These are phyloP conservation scores for Dasyurus viverrinus DNA, from an alignment of 2,113 vertebrate species.

Conservation along the genomic window DNA sequence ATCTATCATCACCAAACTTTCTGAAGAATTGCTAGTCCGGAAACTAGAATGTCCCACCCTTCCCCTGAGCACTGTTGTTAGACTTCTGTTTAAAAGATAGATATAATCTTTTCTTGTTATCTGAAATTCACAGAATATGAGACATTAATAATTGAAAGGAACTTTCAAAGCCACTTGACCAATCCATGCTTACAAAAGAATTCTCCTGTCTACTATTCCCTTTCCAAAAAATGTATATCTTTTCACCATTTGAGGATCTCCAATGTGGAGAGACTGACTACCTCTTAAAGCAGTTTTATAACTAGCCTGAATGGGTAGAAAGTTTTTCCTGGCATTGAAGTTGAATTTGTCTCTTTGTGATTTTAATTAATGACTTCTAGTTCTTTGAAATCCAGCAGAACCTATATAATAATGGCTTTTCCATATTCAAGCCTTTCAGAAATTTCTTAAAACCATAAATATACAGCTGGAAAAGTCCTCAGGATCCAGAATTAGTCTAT, in stretches of 20 bases:
- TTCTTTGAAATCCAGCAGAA: neutral
- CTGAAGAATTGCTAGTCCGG: slow-evolving; percentile 51
- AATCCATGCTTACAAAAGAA: neutral
- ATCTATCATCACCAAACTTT: slow-evolving; percentile 56
- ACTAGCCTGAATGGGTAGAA: neutral
- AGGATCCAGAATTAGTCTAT: neutral
- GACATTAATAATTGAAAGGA: neutral
- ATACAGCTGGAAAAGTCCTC: neutral
- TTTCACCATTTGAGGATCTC: neutral
- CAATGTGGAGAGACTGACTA: neutral
- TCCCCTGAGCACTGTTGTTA: neutral
- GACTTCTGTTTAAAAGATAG: slow-evolving; percentile 37
- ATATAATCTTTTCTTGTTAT: neutral
- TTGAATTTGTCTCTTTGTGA: neutral
- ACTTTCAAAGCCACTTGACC: neutral
- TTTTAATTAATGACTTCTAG: neutral
- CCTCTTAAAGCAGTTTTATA: neutral
- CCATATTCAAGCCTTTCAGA: neutral
- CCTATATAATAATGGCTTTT: neutral
- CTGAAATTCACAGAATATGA: neutral
- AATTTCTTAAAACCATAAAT: neutral
- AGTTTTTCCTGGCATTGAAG: neutral
- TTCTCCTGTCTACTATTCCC: neutral
- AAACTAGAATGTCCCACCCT: slow-evolving; percentile 10
- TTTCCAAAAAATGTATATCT: neutral